Conservation (phyloP, 2,113 vertebrate genomes). For the Neolamprologus cancellatus region DNA sequence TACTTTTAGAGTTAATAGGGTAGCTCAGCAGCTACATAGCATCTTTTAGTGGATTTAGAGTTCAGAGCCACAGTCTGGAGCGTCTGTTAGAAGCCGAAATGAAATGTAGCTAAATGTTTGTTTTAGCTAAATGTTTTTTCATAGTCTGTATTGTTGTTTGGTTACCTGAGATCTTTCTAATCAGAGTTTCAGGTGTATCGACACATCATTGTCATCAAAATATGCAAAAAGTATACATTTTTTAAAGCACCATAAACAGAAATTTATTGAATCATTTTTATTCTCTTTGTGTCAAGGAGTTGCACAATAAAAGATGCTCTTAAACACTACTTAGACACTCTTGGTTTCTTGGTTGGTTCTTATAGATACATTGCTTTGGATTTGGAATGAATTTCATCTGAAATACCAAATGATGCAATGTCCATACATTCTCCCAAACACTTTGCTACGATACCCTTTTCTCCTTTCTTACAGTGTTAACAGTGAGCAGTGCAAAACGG, state of each 20-base stretch:
- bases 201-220: neutral
- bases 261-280: neutral
- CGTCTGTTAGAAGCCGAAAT: neutral
- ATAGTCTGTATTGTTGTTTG: neutral
- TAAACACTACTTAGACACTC: neutral
- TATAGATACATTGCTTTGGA: neutral
- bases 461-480: neutral
- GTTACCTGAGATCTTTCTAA: neutral
- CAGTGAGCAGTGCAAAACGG: neutral
- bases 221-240: neutral
- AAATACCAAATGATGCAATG: neutral
- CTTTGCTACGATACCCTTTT: neutral
- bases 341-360: neutral
- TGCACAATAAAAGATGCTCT: neutral
- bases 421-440: neutral
- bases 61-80: neutral
- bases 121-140: neutral
- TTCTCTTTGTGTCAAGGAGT: neutral
- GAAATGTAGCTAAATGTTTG: neutral
- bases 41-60: neutral
- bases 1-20: neutral
- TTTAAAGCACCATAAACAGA: neutral
- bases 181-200: neutral
- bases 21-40: neutral
- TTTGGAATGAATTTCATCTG: neutral